Evolutionary conservation across 2,113 vertebrate species (phyloP), one percentile per base, ranked within the genome.

Genomic region (Cyprinodon brontotheroides): DNA sequence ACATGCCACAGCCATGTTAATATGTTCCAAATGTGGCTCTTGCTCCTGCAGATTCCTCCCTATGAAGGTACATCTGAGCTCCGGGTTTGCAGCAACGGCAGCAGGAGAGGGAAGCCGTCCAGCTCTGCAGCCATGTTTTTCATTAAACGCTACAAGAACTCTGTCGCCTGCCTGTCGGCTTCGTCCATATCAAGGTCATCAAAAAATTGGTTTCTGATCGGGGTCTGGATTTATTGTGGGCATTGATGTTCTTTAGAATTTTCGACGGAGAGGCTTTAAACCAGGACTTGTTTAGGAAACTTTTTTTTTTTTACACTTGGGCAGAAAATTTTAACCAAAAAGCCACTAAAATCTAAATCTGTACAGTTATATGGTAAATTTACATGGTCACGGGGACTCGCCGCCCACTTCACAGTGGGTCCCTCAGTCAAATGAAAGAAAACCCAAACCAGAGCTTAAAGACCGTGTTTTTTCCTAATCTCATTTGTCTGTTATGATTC

Each of bases 1-100:
- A 71, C 87, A 92, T 87, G 90, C 88, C 87, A 85, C 86, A 80
- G 80, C 61, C 47, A 86, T 68, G 71, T 69, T 91, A 87, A 92
- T 87, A 74, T 48, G 63, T 82, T 84, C 90, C 91, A 92, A 90
- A 90, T 92, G 88, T 68, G 70, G 5, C 39, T 68, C 48, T 63
- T 67, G 74, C 70, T 78, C 61, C 62, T 64, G 41, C 68, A 60
- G 39, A 67, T 81, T 81, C 60, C 63, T 62, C 36, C 43, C 17
- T 45, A 61, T 61, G 72, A 77, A 74, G 69, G 77, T 68, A 65
- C 68, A 77, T 84, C 72, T 80, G 74, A 79, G 79, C 69, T 11
- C 69, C 76, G 67, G 47, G 64, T 80, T 81, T 69, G 72, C 77
- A 70, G 72, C 77, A 70, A 47, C 74, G 81, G 60, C 50, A n/a